Conservation (phyloP, 2,888 invertebrate genomes). For the Boloria selene region DNA sequence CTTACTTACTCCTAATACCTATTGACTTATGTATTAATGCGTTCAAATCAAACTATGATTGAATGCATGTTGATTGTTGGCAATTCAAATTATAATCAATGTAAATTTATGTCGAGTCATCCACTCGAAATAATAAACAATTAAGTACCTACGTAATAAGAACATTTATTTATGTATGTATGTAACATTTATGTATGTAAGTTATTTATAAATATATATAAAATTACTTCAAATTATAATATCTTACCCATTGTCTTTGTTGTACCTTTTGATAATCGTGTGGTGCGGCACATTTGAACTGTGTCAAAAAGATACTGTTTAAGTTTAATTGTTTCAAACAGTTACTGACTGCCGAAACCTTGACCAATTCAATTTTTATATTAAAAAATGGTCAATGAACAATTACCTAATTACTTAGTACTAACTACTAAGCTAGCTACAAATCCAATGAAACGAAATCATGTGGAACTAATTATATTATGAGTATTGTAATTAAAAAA, state of each 20-base stretch:
- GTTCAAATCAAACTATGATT: no score
- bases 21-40: no score
- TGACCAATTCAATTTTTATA: not conserved
- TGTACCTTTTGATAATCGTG: not conserved
- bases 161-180: no score
- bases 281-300: not conserved
- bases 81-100: no score
- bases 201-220: not conserved
- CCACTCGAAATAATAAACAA: no score
- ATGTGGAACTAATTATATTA: conserved; percentile 1
- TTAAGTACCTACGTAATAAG: no score
- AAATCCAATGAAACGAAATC: conserved; percentile 1
- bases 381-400: not conserved
- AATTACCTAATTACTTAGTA: no score
- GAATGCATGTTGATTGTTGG: no score
- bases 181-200: no score
- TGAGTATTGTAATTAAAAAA: no score
- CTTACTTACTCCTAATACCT: no score
- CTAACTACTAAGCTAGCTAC: not conserved
- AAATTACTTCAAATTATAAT: not conserved
- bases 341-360: not conserved
- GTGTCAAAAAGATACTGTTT: not conserved
- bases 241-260: not conserved
- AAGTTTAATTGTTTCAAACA: not conserved
- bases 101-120: no score